These are phyloP conservation scores for Gobio occitaniae DNA, from an alignment of 2,797 vertebrate genomes.

Conservation along the genomic window DNA sequence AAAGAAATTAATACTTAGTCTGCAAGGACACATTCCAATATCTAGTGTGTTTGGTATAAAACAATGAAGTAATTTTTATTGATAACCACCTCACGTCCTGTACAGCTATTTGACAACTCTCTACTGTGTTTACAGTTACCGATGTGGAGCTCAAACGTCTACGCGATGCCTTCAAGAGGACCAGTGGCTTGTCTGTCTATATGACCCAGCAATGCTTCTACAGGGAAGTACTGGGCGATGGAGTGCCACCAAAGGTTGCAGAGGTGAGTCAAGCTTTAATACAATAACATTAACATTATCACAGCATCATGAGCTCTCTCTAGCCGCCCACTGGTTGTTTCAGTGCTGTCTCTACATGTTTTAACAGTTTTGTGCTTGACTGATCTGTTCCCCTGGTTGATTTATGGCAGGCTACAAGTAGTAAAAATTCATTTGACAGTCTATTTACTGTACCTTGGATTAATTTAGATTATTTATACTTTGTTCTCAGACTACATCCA, in stretches of 20 bases:
- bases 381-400: background rate
- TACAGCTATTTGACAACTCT: background rate
- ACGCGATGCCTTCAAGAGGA: conserved; percentile 99
- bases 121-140: conserved; percentile 81
- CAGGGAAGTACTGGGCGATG: conserved; percentile 96
- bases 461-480: background rate
- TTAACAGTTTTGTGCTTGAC: conserved; percentile 41
- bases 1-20: background rate
- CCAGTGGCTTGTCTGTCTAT: conserved; percentile 94
- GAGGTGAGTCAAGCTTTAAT: conserved; percentile 83
- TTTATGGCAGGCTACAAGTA: background rate
- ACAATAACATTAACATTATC: background rate
- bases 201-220: conserved; percentile 99
- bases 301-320: background rate
- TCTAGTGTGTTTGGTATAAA: background rate
- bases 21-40: background rate
- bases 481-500: background rate
- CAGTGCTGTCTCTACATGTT: conserved; percentile 1
- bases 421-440: background rate
- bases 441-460: background rate
- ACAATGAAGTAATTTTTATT: background rate
- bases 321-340: conserved; percentile 29
- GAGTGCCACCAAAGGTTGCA: conserved; percentile 95
- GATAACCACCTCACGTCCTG: background rate
- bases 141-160: conserved; percentile 96